Percentiles rank a stretch among this genome's conserved stretches.
Evolutionary conservation across 53 echinoderm and acorn worm genomes (phyloP).

Genomic region (Hippasteria phrygiana): DNA sequence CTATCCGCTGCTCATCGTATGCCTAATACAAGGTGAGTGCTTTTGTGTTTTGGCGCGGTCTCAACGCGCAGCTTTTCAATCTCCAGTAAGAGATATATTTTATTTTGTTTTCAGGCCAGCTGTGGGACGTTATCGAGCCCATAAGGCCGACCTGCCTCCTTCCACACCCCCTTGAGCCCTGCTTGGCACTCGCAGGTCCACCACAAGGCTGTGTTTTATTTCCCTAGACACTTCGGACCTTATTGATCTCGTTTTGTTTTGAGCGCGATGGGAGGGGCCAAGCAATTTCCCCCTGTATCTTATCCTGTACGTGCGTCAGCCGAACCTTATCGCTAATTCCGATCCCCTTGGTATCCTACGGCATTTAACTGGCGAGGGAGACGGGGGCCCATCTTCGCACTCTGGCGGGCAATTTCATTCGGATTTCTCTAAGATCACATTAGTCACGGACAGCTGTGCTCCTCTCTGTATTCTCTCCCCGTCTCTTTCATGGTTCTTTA

Average conservation of each 20-base stretch:
- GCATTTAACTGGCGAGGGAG: background rate
- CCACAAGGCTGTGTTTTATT: background rate
- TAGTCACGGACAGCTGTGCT: conserved; percentile 41
- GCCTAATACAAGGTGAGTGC: conserved; percentile 46
- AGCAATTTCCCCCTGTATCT: conserved; percentile 44
- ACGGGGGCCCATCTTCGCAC: background rate
- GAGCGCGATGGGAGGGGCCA: too few relatives aligned
- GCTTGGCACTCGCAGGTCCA: background rate
- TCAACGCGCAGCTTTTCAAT: background rate
- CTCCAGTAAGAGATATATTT: too few relatives aligned
- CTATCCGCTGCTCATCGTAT: conserved; percentile 14
- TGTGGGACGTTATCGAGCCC: background rate
- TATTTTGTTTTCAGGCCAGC: background rate
- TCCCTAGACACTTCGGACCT: background rate
- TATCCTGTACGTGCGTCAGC: conserved; percentile 28
- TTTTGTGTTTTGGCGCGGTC: conserved; percentile 12
- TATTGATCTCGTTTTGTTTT: conserved; percentile 10
- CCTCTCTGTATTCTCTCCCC: background rate
- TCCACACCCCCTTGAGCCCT: background rate
- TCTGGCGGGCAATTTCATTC: conserved; percentile 16
- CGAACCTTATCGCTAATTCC: conserved; percentile 27
- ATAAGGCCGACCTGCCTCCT: background rate
- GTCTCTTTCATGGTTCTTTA: background rate
- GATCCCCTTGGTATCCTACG: conserved; percentile 9
- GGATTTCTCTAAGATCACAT: conserved; percentile 20